phyloP scores from a whole-genome alignment of 2,888 invertebrate species.

The Geophilus truncorum region DNA sequence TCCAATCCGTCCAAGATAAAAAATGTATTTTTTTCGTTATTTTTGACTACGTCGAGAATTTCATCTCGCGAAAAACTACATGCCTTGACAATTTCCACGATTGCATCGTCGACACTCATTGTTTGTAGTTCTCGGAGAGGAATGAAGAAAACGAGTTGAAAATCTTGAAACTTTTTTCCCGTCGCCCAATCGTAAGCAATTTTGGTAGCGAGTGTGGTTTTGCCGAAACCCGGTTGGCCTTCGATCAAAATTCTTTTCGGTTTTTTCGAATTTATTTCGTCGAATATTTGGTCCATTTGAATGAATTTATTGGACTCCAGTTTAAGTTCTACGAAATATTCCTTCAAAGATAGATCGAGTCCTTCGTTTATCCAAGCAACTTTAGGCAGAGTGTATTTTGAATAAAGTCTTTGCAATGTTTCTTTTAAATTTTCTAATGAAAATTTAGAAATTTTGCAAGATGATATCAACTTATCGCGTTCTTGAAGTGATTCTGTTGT shows the following conservation, averaged over 20 bases:
- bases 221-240: background rate
- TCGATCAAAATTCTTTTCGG: background rate
- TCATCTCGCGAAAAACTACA: too few relatives aligned
- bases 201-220: background rate
- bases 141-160: background rate
- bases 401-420: too few relatives aligned
- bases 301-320: too few relatives aligned
- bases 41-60: too few relatives aligned
- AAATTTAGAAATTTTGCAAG: too few relatives aligned
- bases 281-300: too few relatives aligned
- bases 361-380: conserved; percentile 42
- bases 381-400: background rate
- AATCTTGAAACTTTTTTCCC: background rate
- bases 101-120: background rate
- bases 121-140: background rate
- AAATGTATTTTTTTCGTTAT: too few relatives aligned
- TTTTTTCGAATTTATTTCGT: too few relatives aligned
- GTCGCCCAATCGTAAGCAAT: background rate
- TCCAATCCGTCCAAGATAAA: too few relatives aligned
- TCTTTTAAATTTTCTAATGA: too few relatives aligned
- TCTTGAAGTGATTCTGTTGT: too few relatives aligned
- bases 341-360: background rate
- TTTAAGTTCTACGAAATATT: background rate
- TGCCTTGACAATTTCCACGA: background rate
- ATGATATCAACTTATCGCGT: too few relatives aligned